Evolutionary conservation across 2,113 vertebrate species (phyloP), one percentile per base, ranked within the genome.

Genomic region (Nibea albiflora): DNA sequence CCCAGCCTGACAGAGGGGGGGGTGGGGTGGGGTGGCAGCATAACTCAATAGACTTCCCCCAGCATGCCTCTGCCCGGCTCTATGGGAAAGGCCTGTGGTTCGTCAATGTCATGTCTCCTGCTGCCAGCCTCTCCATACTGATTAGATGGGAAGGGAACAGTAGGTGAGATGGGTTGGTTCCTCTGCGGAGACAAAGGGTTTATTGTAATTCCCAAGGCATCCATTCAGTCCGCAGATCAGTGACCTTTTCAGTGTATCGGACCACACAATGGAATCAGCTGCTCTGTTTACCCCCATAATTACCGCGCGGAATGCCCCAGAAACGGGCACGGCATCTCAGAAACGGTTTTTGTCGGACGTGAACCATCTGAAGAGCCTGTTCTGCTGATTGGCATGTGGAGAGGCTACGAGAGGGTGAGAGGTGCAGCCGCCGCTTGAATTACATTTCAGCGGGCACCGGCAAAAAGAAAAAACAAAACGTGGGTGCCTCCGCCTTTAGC

Each of bases 201-300:
- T 76, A 73, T 81, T 92, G 89, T 91, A 52, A 90, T 87, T 87
- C 82, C 69, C 58, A 49, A 76, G 74, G 85, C 85, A 63, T 83
- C 83, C 60, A 74, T 76, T 81, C 73, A 71, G 14, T 71, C 71
- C 75, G 72, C 84, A 88, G 86, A 84, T 87, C 87, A 77, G 46
- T 80, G 76, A 84, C 84, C 89, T 85, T 88, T 82, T 86, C 77
- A 76, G 69, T 20, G 57, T 73, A 77, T 81, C 35, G 19, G 62
- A 50, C 74, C 62, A 49, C 62, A 88, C 81, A 87, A 87, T 76
- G 39, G 74, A 79, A 81, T 82, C 81, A 58, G 50, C 88, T 77
- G 84, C 80, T 78, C 57, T 12, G 11, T 67, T 80, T 67, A 4
- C 62, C 61, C 47, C 47, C 17, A 35, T 72, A 87, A 90, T 91